Conservation (phyloP, 2,888 invertebrate species). For the Hirtodrosophila trivittata region DNA sequence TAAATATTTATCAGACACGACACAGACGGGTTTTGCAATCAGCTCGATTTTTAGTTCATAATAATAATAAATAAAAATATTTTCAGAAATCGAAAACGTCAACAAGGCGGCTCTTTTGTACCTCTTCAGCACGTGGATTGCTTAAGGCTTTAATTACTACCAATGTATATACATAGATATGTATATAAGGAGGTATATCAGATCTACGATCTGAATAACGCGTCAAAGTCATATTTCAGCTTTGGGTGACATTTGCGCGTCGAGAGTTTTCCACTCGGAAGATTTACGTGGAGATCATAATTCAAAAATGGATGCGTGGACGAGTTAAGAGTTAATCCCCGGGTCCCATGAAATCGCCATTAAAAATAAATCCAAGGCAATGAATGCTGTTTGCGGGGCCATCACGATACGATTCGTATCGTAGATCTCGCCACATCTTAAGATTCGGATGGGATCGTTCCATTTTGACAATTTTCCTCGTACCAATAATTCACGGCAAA, state of each 20-base stretch:
- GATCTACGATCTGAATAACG: slow-evolving; percentile 1
- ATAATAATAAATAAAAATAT: too few species aligned
- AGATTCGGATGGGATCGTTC: too few species aligned
- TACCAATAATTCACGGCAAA: slow-evolving; percentile 30
- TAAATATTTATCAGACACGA: slow-evolving; percentile 74
- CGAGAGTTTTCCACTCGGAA: too few species aligned
- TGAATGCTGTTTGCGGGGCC: too few species aligned
- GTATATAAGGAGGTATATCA: neutral
- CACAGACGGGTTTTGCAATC: slow-evolving; percentile 77
- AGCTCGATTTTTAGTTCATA: slow-evolving; percentile 43
- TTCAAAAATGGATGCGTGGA: slow-evolving; percentile 69
- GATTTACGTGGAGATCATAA: slow-evolving; percentile 64
- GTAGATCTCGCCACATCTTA: slow-evolving; percentile 33
- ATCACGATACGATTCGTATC: too few species aligned
- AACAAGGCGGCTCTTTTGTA: too few species aligned
- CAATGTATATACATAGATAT: neutral
- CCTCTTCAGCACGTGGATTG: slow-evolving; percentile 48
- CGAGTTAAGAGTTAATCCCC: slow-evolving; percentile 72
- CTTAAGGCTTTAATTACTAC: slow-evolving; percentile 36
- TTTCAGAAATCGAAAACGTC: too few species aligned
- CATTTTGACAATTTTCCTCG: too few species aligned
- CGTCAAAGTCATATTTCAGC: slow-evolving; percentile 71
- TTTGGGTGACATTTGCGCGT: too few species aligned
- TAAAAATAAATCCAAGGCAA: slow-evolving; percentile 75
- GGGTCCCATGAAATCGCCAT: slow-evolving; percentile 64